A percentile compares a stretch with the other conserved stretches of the same genome.
These are phyloP conservation scores for Diadromus collaris DNA, from an alignment of 2,888 invertebrate species.

Conservation along the genomic window DNA sequence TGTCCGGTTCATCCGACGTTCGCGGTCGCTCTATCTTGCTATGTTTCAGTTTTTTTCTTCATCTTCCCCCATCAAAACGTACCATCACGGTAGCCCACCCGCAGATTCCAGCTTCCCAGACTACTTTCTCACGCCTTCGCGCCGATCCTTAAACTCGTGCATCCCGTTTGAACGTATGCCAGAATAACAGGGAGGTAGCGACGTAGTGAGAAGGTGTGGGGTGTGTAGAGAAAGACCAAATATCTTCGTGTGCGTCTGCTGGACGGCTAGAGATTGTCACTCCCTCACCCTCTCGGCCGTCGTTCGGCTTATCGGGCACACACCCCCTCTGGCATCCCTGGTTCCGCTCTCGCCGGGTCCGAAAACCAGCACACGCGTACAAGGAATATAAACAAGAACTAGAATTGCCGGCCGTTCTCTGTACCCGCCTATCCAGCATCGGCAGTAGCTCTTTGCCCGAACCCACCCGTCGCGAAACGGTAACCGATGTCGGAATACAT, in stretches of 20 bases:
- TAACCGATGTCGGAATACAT: slow-evolving; percentile 63
- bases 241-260: slow-evolving; percentile 17
- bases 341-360: slow-evolving; percentile 20
- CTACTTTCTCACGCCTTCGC: slow-evolving; percentile 43
- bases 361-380: slow-evolving; percentile 50
- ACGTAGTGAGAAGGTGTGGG: not conserved
- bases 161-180: slow-evolving; percentile 73
- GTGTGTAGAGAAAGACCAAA: slow-evolving; percentile 23
- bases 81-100: slow-evolving; percentile 9
- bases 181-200: slow-evolving; percentile 63
- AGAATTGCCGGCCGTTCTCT: slow-evolving; percentile 51
- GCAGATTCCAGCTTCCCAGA: slow-evolving; percentile 15
- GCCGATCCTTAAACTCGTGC: slow-evolving; percentile 59
- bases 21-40: slow-evolving; percentile 19
- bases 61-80: slow-evolving; percentile 28
- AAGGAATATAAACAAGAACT: slow-evolving; percentile 67
- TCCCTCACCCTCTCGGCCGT: slow-evolving; percentile 33
- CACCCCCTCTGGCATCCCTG: slow-evolving; percentile 23
- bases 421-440: slow-evolving; percentile 24
- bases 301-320: slow-evolving; percentile 29
- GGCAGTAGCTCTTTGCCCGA: slow-evolving; percentile 31
- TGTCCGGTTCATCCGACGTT: slow-evolving; percentile 8
- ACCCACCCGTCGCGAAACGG: slow-evolving; percentile 46
- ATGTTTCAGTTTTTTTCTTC: slow-evolving; percentile 31
- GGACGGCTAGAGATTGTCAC: slow-evolving; percentile 37